Evolutionary conservation across 2,888 invertebrate genomes (phyloP), one percentile per base, ranked within the genome.

Genomic region (Pseudococcus jackbeardsleyi): DNA sequence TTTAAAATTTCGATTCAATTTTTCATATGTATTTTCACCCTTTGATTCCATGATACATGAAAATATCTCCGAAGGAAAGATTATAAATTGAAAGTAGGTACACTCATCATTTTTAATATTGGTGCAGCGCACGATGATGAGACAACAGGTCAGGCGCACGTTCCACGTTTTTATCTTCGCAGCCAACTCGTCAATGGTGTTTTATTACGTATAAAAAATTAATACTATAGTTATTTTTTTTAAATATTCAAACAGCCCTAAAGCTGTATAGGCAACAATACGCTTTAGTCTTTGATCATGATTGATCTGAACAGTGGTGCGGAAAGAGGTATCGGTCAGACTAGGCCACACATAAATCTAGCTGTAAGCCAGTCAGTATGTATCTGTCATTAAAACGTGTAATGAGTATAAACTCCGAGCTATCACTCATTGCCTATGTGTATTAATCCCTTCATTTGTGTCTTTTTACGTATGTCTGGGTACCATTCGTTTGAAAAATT

Each of bases 291-390:
- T 42, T 46, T 82, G 79, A 82, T 82, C 79, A 82, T 82, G 79
- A 82, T 82, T 82, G 79, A 82, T 82, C 39, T 46, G 79, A 82
- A 19, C 64, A n/a, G 46, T 82, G 46, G 79, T 33, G 79, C 79
- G 79, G 79, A 82, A 82, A 82, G 79, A 82, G 79, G 79, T 46
- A 46, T 6, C 9, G n/a, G 64, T 11, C 22, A 46, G 79, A 82
- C 42, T 79, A 46, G 88, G 88, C 88, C 88, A 88, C 88, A 88
- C 88, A 88, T 88, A 88, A 88, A 88, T 88, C 82, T 79, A 88
- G 79, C 88, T 79, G 88, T 88, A 82, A 88, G 88, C 88, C 26
- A 88, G 42, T 48, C 77, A 54, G 79, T 79, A 82, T 88, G 88
- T 59, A 82, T 88, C 79, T 82, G 88, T 88, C 88, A 88, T 88